phyloP scores from a whole-genome alignment of 2,888 invertebrate genomes.

The Eretmocerus hayati region DNA sequence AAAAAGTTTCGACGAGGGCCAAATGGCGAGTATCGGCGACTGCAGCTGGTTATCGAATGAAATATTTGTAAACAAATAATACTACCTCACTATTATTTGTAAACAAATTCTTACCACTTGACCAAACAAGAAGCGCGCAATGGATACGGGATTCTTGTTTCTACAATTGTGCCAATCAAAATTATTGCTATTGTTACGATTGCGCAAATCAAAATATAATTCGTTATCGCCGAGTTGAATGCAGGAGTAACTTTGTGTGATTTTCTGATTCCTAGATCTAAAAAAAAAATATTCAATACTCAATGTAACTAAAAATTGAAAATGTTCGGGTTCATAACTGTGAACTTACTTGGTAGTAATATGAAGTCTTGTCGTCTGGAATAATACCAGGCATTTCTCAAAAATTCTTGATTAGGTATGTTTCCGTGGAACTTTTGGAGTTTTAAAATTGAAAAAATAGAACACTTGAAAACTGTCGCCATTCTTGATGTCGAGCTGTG shows the following conservation, averaged over 20 bases:
- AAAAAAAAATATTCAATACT: background rate
- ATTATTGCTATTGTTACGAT: background rate
- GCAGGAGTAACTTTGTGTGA: background rate
- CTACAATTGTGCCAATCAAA: background rate
- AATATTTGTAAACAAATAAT: background rate
- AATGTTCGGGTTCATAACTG: too few species aligned
- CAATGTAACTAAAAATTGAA: too few species aligned
- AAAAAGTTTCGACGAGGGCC: too few species aligned
- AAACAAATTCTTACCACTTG: conserved; percentile 27
- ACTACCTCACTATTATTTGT: too few species aligned
- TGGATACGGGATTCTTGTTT: conserved; percentile 31
- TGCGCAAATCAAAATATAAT: background rate
- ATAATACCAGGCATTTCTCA: background rate
- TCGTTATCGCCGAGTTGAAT: background rate
- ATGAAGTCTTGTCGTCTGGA: background rate
- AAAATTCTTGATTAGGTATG: background rate
- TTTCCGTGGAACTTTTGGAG: conserved; percentile 3
- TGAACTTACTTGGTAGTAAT: background rate
- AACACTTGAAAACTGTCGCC: too few species aligned
- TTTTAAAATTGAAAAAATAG: conserved; percentile 3
- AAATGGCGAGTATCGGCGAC: background rate
- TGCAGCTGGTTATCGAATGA: background rate
- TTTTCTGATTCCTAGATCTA: background rate
- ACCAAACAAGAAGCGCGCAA: conserved; percentile 33
- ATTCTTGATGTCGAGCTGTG: too few species aligned